phyloP scores from a whole-genome alignment of 1,140 invertebrate species.

The Plectrocnemia conspersa region DNA sequence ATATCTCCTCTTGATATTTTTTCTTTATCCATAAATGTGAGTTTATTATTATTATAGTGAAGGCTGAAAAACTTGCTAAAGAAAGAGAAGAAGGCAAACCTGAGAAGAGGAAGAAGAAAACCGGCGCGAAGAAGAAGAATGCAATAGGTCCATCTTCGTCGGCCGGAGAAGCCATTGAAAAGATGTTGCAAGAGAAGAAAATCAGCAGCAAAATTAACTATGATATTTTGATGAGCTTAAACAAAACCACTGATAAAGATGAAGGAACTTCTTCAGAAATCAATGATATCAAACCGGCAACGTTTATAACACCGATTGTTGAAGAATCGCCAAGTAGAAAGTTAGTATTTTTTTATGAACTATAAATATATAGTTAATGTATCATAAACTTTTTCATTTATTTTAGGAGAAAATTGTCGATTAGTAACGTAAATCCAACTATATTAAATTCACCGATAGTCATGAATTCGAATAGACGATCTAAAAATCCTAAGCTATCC shows the following conservation, averaged over 20 bases:
- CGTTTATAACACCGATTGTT: conserved; percentile 4
- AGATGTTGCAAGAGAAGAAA: conserved; percentile 91
- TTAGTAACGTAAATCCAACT: conserved; percentile 10
- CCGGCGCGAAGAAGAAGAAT: conserved; percentile 56
- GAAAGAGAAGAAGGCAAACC: conserved; percentile 76
- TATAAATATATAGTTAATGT: too few species aligned
- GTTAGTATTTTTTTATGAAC: conserved; percentile 14
- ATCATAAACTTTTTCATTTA: conserved; percentile 4
- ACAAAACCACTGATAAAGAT: conserved; percentile 35
- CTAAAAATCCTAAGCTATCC: conserved; percentile 8
- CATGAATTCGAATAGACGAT: conserved; percentile 12
- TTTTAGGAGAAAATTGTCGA: conserved; percentile 16
- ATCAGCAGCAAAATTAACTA: conserved; percentile 97
- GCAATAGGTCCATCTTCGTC: conserved; percentile 64
- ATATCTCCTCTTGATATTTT: conserved; percentile 12
- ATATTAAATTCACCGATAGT: conserved; percentile 25
- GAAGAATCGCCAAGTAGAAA: conserved; percentile 20
- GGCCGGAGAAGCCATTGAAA: conserved; percentile 90
- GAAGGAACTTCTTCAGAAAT: conserved; percentile 5
- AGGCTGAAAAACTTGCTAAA: conserved; percentile 69
- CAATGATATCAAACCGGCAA: background rate
- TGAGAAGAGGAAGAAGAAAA: conserved; percentile 66
- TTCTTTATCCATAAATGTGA: conserved; percentile 15
- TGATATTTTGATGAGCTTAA: conserved; percentile 85
- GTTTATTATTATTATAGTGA: conserved; percentile 54